A percentile compares a stretch with the other conserved stretches of the same genome.
phyloP scores from a whole-genome alignment of 2,888 invertebrate species.

The Nineta flava region DNA sequence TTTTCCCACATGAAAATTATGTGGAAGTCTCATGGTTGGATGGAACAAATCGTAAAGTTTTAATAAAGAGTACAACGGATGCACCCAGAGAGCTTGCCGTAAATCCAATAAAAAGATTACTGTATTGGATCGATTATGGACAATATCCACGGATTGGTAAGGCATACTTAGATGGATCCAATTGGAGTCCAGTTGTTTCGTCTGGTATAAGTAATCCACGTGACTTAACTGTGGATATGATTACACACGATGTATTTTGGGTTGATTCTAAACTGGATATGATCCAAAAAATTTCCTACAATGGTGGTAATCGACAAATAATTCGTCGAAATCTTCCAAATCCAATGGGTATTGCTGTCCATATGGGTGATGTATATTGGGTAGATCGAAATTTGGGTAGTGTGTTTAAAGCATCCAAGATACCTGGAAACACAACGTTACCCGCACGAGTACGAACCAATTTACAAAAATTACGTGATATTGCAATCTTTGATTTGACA shows the following conservation, averaged over 20 bases:
- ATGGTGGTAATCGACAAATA: conserved; percentile 64
- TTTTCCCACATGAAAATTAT: conserved; percentile 91
- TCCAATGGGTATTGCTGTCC: conserved; percentile 84
- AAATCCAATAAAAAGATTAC: conserved; percentile 78
- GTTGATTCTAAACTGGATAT: conserved; percentile 88
- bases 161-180: conserved; percentile 72
- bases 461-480: conserved; percentile 71
- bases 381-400: conserved; percentile 82
- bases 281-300: conserved; percentile 82
- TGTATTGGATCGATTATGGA: conserved; percentile 98
- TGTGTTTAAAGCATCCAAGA: conserved; percentile 64
- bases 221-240: conserved; percentile 81
- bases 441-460: conserved; percentile 66
- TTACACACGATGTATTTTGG: conserved; percentile 94
- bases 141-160: conserved; percentile 89
- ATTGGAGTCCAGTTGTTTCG: conserved; percentile 72
- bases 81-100: conserved; percentile 92
- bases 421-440: conserved; percentile 52
- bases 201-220: conserved; percentile 83
- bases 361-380: conserved; percentile 79
- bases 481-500: conserved; percentile 76
- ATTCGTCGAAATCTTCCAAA: conserved; percentile 79
- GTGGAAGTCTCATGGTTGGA: conserved; percentile 90
- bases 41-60: conserved; percentile 76
- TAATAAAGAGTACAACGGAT: conserved; percentile 81